These are phyloP conservation scores for Elmis aenea DNA, from an alignment of 2,888 invertebrate genomes.

Conservation along the genomic window DNA sequence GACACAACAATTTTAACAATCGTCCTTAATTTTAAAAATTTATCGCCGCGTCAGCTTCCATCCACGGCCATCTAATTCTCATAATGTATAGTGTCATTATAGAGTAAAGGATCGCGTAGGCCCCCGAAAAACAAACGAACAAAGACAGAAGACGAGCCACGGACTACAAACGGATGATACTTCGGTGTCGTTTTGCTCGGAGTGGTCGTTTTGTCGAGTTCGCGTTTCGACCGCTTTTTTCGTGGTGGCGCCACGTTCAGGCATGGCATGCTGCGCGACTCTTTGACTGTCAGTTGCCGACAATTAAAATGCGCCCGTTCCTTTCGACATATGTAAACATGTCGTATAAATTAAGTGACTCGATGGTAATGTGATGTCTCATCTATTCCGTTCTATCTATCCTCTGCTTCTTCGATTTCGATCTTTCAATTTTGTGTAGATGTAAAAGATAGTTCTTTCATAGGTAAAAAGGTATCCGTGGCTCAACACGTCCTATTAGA, in stretches of 20 bases:
- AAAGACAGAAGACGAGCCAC: neutral
- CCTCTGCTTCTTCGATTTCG: slow-evolving; percentile 18
- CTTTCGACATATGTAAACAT: slow-evolving; percentile 44
- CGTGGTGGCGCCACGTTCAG: slow-evolving; percentile 41
- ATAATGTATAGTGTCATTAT: neutral
- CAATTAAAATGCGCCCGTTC: slow-evolving; percentile 43
- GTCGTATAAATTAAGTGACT: slow-evolving; percentile 41
- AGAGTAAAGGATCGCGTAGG: too few species aligned
- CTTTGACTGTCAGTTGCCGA: slow-evolving; percentile 34
- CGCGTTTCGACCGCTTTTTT: slow-evolving; percentile 36
- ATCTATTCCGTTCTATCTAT: slow-evolving; percentile 19
- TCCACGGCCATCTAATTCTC: neutral
- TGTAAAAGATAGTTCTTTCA: slow-evolving; percentile 9
- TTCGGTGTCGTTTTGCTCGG: slow-evolving; percentile 12
- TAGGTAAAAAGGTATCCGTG: too few species aligned
- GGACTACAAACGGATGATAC: slow-evolving; percentile 2
- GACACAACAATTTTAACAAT: neutral
- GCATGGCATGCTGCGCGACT: slow-evolving; percentile 39
- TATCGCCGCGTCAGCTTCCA: neutral
- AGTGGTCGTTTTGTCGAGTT: slow-evolving; percentile 24
- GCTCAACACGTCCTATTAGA: too few species aligned
- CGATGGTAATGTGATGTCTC: slow-evolving; percentile 22
- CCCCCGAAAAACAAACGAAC: too few species aligned
- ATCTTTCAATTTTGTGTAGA: slow-evolving; percentile 17
- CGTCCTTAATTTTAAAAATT: neutral